Evolutionary conservation across 2,888 invertebrate genomes (phyloP), one percentile per base, ranked within the genome.

Genomic region (Busseola fusca): DNA sequence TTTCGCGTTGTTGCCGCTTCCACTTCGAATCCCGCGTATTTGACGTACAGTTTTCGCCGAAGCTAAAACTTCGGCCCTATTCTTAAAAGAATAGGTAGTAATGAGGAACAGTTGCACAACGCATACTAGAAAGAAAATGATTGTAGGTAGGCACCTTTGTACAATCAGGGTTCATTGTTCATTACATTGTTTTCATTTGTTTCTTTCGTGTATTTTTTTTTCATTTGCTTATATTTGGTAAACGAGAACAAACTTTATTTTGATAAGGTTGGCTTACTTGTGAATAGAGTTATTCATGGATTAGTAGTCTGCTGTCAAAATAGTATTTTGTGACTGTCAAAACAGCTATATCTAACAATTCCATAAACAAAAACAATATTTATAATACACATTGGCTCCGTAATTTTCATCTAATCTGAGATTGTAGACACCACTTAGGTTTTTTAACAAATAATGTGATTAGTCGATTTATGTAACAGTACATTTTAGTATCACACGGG

Each of bases 381-480:
- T 16, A 1, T 3, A 5, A 0, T 34, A 1, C 7, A 16, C 0
- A 54, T 50, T 21, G 16, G 16, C 0, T 16, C 3, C 3, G 1
- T 7, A 1, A 7, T 14, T 57, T 42, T 10, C 7, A 42, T 34
- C 0, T 37, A n/a, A 52, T 27, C 1, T 42, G 5, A 52, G 1
- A 16, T 21, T 16, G 1, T 48, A 40, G 3, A 4, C 10, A 25
- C 30, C 12, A 25, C 0, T 12, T 30, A 14, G 25, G 4, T 42
- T 42, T 54, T n/a, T 42, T 16, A n/a, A 21, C 3, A 16, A 21
- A 30, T 3, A 21, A 0, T 12, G 0, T 6, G 3, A 40, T 67
- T 70, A 80, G 78, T 70, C 56, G 78, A 81, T 59, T 73, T 34
- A 12, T n/a, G 3, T 1, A 40, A 27, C 3, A 9, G n/a, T 57